Evolutionary conservation across 2,888 invertebrate genomes (phyloP).

Genomic region (Mesoligia furuncula): DNA sequence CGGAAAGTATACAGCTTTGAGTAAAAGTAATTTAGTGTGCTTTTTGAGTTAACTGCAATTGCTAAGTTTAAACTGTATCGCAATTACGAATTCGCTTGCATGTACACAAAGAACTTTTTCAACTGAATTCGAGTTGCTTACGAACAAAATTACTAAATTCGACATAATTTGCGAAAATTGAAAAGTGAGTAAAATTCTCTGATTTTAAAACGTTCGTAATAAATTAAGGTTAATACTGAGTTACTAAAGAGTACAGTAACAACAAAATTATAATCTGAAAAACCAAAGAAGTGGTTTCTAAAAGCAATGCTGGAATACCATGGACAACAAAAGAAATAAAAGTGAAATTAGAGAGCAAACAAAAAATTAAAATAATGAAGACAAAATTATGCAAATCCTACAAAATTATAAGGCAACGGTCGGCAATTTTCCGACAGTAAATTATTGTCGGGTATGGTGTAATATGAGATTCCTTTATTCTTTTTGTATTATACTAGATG

Average conservation of each 20-base stretch:
- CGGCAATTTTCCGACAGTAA: constrained; percentile 30
- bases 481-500: constrained; percentile 7
- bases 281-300: not conserved
- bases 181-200: not conserved
- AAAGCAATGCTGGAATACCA: not conserved
- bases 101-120: constrained; percentile 6
- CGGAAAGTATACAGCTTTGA: not conserved
- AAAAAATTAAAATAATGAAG: constrained; percentile 15
- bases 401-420: constrained; percentile 23
- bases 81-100: constrained; percentile 43
- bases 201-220: not conserved
- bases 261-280: not conserved
- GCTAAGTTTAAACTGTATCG: constrained; percentile 18
- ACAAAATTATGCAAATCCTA: constrained; percentile 39
- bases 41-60: constrained; percentile 25
- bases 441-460: constrained; percentile 22
- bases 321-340: constrained; percentile 8
- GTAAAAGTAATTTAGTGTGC: constrained; percentile 20
- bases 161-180: not conserved
- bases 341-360: constrained; percentile 1
- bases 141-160: constrained; percentile 11
- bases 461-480: constrained; percentile 30
- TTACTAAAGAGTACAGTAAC: not conserved
- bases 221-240: not conserved
- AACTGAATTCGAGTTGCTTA: constrained; percentile 16